Evolutionary conservation across 64 coral and sea anemone genomes (phyloP), one percentile per base, ranked within the genome.

Genomic region (Orbicella faveolata): DNA sequence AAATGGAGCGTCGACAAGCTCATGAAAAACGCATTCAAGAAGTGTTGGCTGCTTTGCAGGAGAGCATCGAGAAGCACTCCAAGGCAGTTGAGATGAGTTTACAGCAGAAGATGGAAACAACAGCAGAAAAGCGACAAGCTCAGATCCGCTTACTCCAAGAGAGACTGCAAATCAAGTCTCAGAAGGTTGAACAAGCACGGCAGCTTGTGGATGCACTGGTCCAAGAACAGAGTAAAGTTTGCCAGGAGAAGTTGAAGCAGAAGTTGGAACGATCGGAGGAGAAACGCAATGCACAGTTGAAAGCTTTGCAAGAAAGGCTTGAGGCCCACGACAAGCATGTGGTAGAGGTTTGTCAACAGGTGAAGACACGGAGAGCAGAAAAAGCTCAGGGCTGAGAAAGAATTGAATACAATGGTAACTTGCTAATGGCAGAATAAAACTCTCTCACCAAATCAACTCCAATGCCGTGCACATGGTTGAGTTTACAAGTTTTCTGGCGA

Each of bases 41-140:
- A 37, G 92, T 79, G n/a, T 61, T 90, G 44, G 44, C 88, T 52
- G 48, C 73, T 75, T 84, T 88, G 25, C 88, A 96, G 70, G 92
- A 96, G 74, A 93, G 79, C 35, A 83, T 88, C 79, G 95, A 90
- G 87, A 90, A 86, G 53, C 88, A 84, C 15, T 96, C 92, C 79
- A 96, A 91, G 70, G 74, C 33, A 36, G 70, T 63, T 61, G 95
- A 96, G 79, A 91, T 91, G 25, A 94, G 75, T 51, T 64, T 96
- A 66, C 76, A 90, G 74, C 74, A 90, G 52, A 96, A 91, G 36
- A 90, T 96, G 34, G 79, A 93, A 86, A 70, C 55, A 33, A 93
- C 89, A 33, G 75, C 86, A 48, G 95, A 96, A 64, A 96, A 91
- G 0, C 87, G 95, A 2, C 77, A 91, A 52, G 87, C 67, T 74